Evolutionary conservation across 2,888 invertebrate species (phyloP), one percentile per base, ranked within the genome.

Genomic region (Netelia inedita): DNA sequence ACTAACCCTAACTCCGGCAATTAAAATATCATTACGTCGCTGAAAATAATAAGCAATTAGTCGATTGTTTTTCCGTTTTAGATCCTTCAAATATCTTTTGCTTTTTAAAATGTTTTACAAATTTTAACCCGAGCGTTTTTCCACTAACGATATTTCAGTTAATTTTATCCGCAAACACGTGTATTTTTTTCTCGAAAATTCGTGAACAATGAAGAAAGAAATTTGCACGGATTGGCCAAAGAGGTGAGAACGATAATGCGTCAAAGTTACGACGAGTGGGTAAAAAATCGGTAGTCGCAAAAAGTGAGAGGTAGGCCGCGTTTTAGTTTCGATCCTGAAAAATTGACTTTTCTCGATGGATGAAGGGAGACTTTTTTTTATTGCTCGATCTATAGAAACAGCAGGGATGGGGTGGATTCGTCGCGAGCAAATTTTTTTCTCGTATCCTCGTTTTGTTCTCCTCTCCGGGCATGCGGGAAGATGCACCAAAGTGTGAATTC

Each of bases 401-500:
- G 46, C 11, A 46, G 14, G 46, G 46, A 14, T 46, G 14, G 14
- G 46, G 46, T 46, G 14, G 2, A 55, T 10, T n/a, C 19, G 8
- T 41, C n/a, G 19, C 2, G 2, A 28, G 6, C 1, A 53, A 16
- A 69, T 69, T 55, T 71, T 3, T 55, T 69, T 28, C 53, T 23
- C 68, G 14, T 55, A 8, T 43, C 23, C 14, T 43, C 14, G 19
- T 66, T 28, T 28, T 69, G 50, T 8, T 69, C 14, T 11, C 2
- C 14, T 66, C 10, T 9, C n/a, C 16, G 35, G 46, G 71, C 41
- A 21, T 11, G 55, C 28, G 71, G 76, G 35, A 65, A 23, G 63
- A 55, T 59, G 50, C 19, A 85, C 75, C 66, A 82, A 83, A 89
- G 88, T 86, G 84, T 85, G 79, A 88, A 86, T 87, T 83, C 41